Conservation (phyloP, 2,797 vertebrate genomes). For the Anguilla marmorata region DNA sequence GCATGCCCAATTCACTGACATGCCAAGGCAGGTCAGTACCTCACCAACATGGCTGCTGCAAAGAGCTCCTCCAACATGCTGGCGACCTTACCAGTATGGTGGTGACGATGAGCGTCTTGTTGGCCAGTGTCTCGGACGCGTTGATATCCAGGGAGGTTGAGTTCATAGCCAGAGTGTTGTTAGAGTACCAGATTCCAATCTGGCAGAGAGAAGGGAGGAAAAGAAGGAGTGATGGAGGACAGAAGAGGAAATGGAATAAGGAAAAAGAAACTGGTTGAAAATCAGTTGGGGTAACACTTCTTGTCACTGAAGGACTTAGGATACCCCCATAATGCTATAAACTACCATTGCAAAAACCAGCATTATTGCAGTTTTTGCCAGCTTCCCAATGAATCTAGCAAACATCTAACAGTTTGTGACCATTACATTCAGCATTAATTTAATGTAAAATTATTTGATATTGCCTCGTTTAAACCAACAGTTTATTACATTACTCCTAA, state of each 20-base stretch:
- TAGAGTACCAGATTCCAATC: conserved; percentile 89
- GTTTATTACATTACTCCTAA: no score
- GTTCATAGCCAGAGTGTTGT: conserved; percentile 86
- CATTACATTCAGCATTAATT: neutral
- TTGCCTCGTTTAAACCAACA: no score
- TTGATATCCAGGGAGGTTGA: conserved; percentile 84
- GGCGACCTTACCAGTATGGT: conserved; percentile 83
- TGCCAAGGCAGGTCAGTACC: neutral
- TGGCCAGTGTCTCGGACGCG: conserved; percentile 80
- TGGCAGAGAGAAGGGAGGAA: conserved; percentile 44
- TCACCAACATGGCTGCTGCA: neutral
- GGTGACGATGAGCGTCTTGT: conserved; percentile 86
- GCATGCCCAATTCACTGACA: neutral
- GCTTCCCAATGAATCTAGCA: neutral
- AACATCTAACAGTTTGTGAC: neutral
- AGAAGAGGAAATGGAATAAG: neutral
- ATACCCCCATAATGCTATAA: neutral
- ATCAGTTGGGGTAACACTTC: neutral
- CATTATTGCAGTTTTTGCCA: neutral
- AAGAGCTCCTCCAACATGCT: conserved; percentile 6
- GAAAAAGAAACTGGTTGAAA: conserved; percentile 3
- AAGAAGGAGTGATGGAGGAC: neutral
- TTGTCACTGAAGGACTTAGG: neutral
- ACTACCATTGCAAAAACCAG: neutral
- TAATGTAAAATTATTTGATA: neutral